Evolutionary conservation across 2,888 invertebrate species (phyloP).

Genomic region (Acrobasis suavella): DNA sequence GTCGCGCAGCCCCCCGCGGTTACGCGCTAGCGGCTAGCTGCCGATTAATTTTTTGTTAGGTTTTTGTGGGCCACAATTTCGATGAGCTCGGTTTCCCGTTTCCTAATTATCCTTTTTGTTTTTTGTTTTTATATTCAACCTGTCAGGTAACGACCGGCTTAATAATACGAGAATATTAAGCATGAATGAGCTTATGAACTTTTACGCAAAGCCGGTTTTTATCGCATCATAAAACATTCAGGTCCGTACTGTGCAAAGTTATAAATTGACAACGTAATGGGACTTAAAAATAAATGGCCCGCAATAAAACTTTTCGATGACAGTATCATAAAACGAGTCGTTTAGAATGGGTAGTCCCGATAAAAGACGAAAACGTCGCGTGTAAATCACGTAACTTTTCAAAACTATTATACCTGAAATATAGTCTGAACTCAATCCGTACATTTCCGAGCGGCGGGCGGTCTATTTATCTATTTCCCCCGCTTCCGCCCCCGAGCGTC

Average conservation of each 20-base stretch:
- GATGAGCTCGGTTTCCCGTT: conserved; percentile 53
- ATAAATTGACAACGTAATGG: conserved; percentile 58
- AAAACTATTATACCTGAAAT: conserved; percentile 81
- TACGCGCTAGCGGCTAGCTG: conserved; percentile 62
- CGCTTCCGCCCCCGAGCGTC: conserved; percentile 81
- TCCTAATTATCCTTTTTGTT: conserved; percentile 55
- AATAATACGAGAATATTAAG: conserved; percentile 41
- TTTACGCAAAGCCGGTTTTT: conserved; percentile 44
- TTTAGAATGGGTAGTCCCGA: conserved; percentile 63
- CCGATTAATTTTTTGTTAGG: conserved; percentile 64
- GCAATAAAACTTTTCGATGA: conserved; percentile 68
- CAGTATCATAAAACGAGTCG: conserved; percentile 68
- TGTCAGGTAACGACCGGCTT: conserved; percentile 46
- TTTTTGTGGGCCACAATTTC: conserved; percentile 58
- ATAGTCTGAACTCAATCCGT: conserved; percentile 81
- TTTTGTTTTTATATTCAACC: conserved; percentile 44
- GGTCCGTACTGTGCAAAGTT: conserved; percentile 42
- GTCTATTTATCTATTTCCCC: conserved; percentile 83
- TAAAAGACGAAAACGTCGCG: conserved; percentile 77
- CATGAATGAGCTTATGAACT: conserved; percentile 51
- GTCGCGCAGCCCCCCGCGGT: conserved; percentile 70
- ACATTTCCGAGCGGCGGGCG: conserved; percentile 81
- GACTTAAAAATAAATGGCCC: conserved; percentile 59
- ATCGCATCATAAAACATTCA: conserved; percentile 39
- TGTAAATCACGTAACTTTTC: conserved; percentile 81